A percentile compares a stretch with the other conserved stretches of the same genome.
Evolutionary conservation across 2,888 invertebrate genomes (phyloP).

Genomic region (Spodoptera exigua): DNA sequence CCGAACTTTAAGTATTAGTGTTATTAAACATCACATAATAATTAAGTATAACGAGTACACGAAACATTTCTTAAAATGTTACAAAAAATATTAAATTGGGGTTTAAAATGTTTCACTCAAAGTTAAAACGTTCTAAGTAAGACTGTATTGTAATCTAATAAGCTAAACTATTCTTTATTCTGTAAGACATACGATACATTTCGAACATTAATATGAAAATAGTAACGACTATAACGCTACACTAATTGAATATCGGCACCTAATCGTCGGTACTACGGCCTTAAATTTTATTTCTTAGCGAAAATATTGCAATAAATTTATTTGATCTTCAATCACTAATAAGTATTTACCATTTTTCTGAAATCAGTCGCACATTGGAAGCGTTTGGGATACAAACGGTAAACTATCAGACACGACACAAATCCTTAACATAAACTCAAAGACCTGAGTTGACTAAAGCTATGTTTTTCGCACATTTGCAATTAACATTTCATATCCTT

Average conservation of each 20-base stretch:
- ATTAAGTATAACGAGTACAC: constrained; percentile 25
- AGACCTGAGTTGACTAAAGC: no score
- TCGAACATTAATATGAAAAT: constrained; percentile 43
- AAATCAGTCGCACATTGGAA: no score
- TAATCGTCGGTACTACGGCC: not conserved
- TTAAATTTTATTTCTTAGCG: not conserved
- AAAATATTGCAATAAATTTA: not conserved
- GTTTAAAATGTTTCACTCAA: constrained; percentile 18
- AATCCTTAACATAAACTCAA: no score
- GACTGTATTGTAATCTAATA: constrained; percentile 24
- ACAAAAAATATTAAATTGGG: constrained; percentile 17
- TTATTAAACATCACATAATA: constrained; percentile 33
- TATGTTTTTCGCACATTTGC: no score
- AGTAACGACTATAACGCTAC: constrained; percentile 22
- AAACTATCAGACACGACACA: no score
- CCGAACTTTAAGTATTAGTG: constrained; percentile 26
- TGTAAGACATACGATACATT: constrained; percentile 24
- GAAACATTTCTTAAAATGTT: constrained; percentile 1
- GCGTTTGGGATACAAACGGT: no score
- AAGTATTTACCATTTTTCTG: no score
- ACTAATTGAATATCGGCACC: constrained; percentile 4
- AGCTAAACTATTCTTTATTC: constrained; percentile 44
- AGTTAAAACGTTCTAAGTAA: constrained; percentile 22
- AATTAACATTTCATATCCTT: no score
- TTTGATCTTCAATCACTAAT: not conserved